A percentile compares a stretch with the other conserved stretches of the same genome.
Conservation (phyloP, 2,888 invertebrate genomes). For the Drosophila affinis region DNA sequence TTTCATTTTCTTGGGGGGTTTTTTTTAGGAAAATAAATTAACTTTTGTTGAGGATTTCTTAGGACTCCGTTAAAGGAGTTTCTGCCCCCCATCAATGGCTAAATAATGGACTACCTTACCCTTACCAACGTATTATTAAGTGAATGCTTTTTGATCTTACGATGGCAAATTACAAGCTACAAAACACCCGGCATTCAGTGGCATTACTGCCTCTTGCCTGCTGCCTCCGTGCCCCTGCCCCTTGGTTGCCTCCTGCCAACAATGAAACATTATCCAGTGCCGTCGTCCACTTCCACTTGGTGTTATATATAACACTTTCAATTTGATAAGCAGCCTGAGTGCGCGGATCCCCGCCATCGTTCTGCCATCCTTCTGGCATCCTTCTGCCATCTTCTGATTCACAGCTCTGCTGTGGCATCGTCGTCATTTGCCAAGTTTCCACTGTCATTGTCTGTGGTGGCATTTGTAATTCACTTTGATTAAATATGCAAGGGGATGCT, state of each 20-base stretch:
- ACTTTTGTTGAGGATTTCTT: conserved; percentile 29
- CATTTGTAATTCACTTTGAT: conserved; percentile 79
- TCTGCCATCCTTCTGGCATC: conserved; percentile 2
- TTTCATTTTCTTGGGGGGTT: conserved; percentile 4
- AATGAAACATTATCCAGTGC: conserved; percentile 36
- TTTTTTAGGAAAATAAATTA: conserved; percentile 48
- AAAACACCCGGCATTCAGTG: conserved; percentile 24
- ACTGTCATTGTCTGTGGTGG: conserved; percentile 53
- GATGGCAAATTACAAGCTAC: conserved; percentile 62
- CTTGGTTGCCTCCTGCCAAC: conserved; percentile 10
- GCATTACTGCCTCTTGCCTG: neutral
- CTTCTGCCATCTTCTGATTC: neutral
- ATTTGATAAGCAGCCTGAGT: conserved; percentile 39
- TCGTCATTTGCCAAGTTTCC: conserved; percentile 53
- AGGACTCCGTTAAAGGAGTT: conserved; percentile 20
- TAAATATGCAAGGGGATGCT: conserved; percentile 61
- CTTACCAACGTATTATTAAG: conserved; percentile 66
- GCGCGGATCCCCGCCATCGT: neutral
- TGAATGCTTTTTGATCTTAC: conserved; percentile 66
- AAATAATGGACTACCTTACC: conserved; percentile 62
- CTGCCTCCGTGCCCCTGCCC: neutral
- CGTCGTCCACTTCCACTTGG: conserved; percentile 11
- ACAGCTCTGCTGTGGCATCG: neutral
- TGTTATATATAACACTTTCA: conserved; percentile 55
- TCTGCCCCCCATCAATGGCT: conserved; percentile 54